These are phyloP conservation scores for Melanargia galathea DNA, from an alignment of 2,888 invertebrate genomes.

Conservation along the genomic window DNA sequence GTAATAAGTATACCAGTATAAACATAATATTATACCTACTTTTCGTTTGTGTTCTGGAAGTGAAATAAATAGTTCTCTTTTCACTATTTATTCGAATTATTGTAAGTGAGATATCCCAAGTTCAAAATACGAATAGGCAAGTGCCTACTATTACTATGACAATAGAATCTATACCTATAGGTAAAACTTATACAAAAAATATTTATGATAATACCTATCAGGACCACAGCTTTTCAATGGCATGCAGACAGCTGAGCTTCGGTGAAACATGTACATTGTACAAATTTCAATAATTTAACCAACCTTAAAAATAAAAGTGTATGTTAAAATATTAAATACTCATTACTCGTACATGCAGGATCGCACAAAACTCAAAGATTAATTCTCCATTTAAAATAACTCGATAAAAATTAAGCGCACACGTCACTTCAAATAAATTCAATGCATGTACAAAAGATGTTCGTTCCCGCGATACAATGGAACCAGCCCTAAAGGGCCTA, in stretches of 20 bases:
- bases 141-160: too few relatives aligned
- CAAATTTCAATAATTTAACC: neutral
- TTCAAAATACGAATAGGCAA: too few relatives aligned
- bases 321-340: neutral
- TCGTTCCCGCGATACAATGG: slow-evolving; percentile 36
- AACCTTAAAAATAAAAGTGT: neutral
- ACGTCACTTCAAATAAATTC: slow-evolving; percentile 41
- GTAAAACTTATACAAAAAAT: too few relatives aligned
- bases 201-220: too few relatives aligned
- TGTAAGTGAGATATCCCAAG: too few relatives aligned
- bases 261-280: neutral
- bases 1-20: neutral
- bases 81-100: too few relatives aligned
- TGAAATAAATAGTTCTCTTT: too few relatives aligned
- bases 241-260: too few relatives aligned
- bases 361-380: slow-evolving; percentile 2
- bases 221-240: too few relatives aligned
- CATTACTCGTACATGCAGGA: too few relatives aligned
- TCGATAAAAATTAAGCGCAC: slow-evolving; percentile 32
- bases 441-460: slow-evolving; percentile 39
- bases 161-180: too few relatives aligned
- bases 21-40: neutral
- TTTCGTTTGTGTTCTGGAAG: too few relatives aligned
- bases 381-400: slow-evolving; percentile 19
- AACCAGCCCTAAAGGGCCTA: slow-evolving; percentile 33